Conservation (phyloP, 2,797 vertebrate species). For the Pteropus rufus region DNA sequence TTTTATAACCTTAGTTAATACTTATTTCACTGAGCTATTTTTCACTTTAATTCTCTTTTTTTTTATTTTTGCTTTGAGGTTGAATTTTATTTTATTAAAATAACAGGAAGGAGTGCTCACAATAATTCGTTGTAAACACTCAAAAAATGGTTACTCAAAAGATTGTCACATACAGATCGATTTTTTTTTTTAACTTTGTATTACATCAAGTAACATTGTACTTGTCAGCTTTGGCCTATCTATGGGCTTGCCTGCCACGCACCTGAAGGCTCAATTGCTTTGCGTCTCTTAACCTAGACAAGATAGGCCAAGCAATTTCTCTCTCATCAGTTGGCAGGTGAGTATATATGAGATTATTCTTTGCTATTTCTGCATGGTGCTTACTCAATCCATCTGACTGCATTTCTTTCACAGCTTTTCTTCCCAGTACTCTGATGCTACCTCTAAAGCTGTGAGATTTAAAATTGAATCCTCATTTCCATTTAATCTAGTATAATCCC, state of each 20-base stretch:
- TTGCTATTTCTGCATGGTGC: background rate
- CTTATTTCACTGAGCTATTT: background rate
- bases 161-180: background rate
- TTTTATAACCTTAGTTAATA: background rate
- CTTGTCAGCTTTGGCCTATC: background rate
- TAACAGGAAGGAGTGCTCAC: accelerated
- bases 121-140: background rate
- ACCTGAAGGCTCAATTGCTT: accelerated
- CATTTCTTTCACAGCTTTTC: background rate
- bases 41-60: background rate
- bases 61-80: background rate
- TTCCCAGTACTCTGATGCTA: background rate
- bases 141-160: background rate
- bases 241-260: background rate
- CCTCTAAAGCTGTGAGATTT: background rate
- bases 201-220: background rate
- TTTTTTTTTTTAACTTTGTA: background rate
- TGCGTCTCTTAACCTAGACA: background rate
- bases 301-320: background rate
- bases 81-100: background rate
- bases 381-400: background rate
- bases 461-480: background rate
- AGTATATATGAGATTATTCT: background rate
- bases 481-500: background rate
- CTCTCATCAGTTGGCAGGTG: background rate